Base-by-base conservation (phyloP, 2,113 vertebrate genomes). In the Burhinus bistriatus region DNA sequence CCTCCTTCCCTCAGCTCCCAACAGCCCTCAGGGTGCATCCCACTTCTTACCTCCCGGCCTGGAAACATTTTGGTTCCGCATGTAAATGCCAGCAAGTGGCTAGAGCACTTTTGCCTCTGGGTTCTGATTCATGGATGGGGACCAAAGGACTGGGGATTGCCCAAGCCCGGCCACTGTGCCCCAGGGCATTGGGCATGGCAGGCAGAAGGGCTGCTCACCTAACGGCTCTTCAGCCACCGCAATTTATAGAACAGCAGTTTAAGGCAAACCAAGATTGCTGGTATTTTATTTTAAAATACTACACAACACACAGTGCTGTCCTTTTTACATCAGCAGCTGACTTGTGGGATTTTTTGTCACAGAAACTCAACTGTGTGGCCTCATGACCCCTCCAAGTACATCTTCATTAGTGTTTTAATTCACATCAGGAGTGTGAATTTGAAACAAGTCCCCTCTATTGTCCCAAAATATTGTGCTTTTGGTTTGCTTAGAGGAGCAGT, bases 171-270 rank as follows among this genome's bases (percentile, higher is more conserved):
- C 7, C 34, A 54, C 6, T 3, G 21, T 58, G 21, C 16, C 36
- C 40, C 2, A 1, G 44, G 87, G 25, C 18, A 45, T 9, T 2
- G 15, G 16, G 9, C 44, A 62, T 40, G 0, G 1, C 8, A 49
- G 34, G 49, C 40, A 77, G 45, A 93, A 26, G 29, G 47, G 18
- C 15, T 90, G 15, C 22, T 80, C 71, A 7, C 4, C 22, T 57
- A 77, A 32, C n/a, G 88, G 36, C 11, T 93, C 44, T 49, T 65
- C 68, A 89, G 38, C 4, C 3, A 71, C 23, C 47, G 58, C 55
- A 40, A 15, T 75, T 71, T 82, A 84, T 32, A 59, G 59, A 82
- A 25, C 17, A 36, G 26, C 32, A 66, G 59, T 62, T 42, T 83
- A 80, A 89, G 40, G 36, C 34, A 95, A 90, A 80, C 26, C 27